Percentiles rank a stretch among this genome's conserved stretches.
Evolutionary conservation across 2,797 vertebrate species (phyloP).

Genomic region (Myiotriccus ornatus): DNA sequence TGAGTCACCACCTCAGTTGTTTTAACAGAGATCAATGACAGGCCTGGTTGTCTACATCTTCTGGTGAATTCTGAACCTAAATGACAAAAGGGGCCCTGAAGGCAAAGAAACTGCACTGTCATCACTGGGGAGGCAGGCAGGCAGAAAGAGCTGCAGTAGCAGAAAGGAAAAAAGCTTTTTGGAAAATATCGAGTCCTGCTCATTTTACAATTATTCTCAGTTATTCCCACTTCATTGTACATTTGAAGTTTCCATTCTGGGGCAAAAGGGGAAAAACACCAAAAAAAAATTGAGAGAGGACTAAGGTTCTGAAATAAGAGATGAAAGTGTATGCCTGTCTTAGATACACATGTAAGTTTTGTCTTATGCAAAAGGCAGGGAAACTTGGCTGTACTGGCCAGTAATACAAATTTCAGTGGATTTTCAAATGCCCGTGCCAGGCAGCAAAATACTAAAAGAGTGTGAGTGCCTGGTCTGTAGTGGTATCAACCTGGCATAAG

Average conservation of each 20-base stretch:
- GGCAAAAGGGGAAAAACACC: background rate
- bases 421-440: background rate
- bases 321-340: background rate
- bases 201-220: background rate
- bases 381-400: background rate
- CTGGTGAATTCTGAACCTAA: background rate
- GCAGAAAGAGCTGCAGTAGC: background rate
- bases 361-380: background rate
- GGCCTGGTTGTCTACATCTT: background rate
- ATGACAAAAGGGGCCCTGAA: constrained; percentile 9
- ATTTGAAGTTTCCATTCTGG: background rate
- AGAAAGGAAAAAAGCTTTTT: background rate
- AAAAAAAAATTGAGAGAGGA: background rate
- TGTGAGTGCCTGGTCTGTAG: background rate
- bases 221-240: background rate
- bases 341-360: background rate
- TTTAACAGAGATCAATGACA: constrained; percentile 17
- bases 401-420: background rate
- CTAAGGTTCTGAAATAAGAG: background rate
- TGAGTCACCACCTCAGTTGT: constrained; percentile 56
- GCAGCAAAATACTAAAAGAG: background rate
- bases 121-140: background rate
- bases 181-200: background rate
- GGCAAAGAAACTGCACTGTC: background rate
- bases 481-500: background rate